Evolutionary conservation across 2,113 vertebrate genomes (phyloP), one percentile per base, ranked within the genome.

Genomic region (Athene cunicularia): DNA sequence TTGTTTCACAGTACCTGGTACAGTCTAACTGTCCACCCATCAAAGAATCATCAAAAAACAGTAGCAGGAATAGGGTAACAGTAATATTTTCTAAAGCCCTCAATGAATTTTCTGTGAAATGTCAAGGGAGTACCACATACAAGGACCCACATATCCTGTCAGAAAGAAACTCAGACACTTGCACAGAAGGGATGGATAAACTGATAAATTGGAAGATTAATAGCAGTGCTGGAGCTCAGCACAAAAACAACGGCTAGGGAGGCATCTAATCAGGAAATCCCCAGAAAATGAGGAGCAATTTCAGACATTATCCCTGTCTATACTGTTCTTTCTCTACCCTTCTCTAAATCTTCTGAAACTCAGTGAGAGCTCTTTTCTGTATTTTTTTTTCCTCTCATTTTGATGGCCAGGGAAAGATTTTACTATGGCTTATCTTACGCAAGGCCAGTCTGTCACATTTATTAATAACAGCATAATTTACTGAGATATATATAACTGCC

Each of bases 81-180:
- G 5, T 11, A 72, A 9, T 35, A 66, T 53, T 80, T 90, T 43
- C 50, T 85, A n/a, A 84, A 72, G 39, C 8, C 23, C 33, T 41
- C 35, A 58, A 21, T 14, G 28, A 80, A 50, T 20, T 50, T 80
- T 6, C 20, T 12, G 32, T 77, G 26, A 88, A 93, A 88, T 21
- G 18, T 22, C 53, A 82, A 35, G 76, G 45, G 14, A 76, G 3
- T 5, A 26, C 6, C 35, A 47, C 1, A 10, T 1, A 24, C 3
- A 2, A 1, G 8, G 32, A 64, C 8, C n/a, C 32, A 70, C 14
- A 32, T 6, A 68, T 6, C 15, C 45, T 2, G 1, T 2, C 50
- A 72, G 67, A 70, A 88, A 55, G 32, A 43, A 86, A 39, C 20
- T 49, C 27, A 21, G 52, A 27, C 9, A 50, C 47, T 86, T 26